Evolutionary conservation across 2,113 vertebrate genomes (phyloP).

Genomic region (Siphamia tubifer): DNA sequence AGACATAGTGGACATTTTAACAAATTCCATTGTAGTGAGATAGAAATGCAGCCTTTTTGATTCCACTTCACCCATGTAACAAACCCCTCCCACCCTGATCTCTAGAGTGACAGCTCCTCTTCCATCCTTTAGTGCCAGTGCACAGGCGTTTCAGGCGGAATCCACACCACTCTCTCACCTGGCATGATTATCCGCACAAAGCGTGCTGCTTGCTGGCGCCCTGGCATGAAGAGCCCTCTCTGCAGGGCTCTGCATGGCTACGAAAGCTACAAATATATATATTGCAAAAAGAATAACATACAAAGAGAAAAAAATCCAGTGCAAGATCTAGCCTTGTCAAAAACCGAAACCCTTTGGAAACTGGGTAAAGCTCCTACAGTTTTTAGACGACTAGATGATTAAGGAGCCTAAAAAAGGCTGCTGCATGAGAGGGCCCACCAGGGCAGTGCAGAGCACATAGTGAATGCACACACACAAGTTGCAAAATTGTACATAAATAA

Average conservation of each 20-base stretch:
- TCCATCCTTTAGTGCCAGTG: conserved; percentile 71
- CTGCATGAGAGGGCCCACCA: conserved; percentile 54
- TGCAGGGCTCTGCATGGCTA: conserved; percentile 91
- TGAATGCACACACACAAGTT: conserved; percentile 39
- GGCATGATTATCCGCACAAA: conserved; percentile 76
- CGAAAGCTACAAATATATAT: conserved; percentile 75
- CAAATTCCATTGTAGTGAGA: conserved; percentile 73
- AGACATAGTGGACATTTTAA: conserved; percentile 76
- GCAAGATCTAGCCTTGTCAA: conserved; percentile 73
- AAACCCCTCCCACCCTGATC: conserved; percentile 39
- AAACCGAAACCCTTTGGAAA: conserved; percentile 49
- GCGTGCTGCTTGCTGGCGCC: conserved; percentile 78
- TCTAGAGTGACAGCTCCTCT: conserved; percentile 59
- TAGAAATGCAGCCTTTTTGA: conserved; percentile 73
- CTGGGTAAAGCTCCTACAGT: conserved; percentile 14
- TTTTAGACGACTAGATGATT: conserved; percentile 30
- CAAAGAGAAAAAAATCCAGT: conserved; percentile 64
- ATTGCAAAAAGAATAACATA: conserved; percentile 48
- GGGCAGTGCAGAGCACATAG: conserved; percentile 55
- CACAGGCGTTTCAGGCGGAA: conserved; percentile 69
- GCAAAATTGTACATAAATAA: conserved; percentile 62
- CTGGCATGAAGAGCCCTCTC: conserved; percentile 89
- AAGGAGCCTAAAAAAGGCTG: not conserved
- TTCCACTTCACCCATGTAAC: conserved; percentile 61
- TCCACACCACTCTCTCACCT: conserved; percentile 68